phyloP scores from a whole-genome alignment of 2,113 vertebrate genomes.

The Tachysurus vachellii region DNA sequence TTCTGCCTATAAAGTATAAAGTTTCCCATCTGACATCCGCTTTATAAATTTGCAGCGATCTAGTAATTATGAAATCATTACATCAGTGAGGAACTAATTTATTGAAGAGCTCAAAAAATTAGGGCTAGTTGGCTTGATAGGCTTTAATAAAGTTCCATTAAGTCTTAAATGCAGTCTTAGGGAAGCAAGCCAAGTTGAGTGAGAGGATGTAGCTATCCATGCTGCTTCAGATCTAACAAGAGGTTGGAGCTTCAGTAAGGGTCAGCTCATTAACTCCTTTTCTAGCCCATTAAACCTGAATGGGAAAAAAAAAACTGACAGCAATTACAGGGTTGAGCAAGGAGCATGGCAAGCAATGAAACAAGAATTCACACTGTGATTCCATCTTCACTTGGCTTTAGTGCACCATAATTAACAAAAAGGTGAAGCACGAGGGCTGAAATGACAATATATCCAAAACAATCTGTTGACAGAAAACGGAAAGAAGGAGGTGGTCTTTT shows the following conservation, averaged over 20 bases:
- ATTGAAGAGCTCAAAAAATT: constrained; percentile 14
- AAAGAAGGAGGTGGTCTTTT: neutral
- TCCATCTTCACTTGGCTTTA: constrained; percentile 9
- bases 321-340: constrained; percentile 38
- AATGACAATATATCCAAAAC: neutral
- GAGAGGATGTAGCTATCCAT: neutral
- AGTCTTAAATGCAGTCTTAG: constrained; percentile 29
- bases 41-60: constrained; percentile 2
- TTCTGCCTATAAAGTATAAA: neutral
- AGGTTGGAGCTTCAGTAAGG: constrained; percentile 23
- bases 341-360: constrained; percentile 2
- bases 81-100: neutral
- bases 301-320: constrained; percentile 20
- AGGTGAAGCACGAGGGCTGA: neutral
- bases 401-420: constrained; percentile 4
- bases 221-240: constrained; percentile 10
- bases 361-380: constrained; percentile 28
- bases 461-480: neutral
- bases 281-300: constrained; percentile 48
- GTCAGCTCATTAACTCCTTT: constrained; percentile 43
- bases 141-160: constrained; percentile 40
- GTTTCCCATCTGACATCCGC: neutral
- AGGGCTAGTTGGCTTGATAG: constrained; percentile 20
- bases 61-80: constrained; percentile 15
- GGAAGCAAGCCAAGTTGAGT: neutral